These are phyloP conservation scores for Tribolium castaneum DNA, from an alignment of 1,140 invertebrate species.

Conservation along the genomic window DNA sequence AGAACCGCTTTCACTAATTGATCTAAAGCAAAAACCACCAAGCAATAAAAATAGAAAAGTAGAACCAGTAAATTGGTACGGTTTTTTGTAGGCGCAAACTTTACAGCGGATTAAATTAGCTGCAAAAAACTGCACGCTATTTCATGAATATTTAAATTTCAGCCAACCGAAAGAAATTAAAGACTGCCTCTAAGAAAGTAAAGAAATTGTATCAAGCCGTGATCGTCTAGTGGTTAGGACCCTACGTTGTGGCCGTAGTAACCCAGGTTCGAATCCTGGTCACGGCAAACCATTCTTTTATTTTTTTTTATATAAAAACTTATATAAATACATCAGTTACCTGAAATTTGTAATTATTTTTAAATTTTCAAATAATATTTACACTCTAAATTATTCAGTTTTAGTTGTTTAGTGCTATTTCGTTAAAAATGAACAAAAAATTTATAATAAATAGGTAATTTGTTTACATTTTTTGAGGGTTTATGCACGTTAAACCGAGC, in stretches of 20 bases:
- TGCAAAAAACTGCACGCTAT: neutral
- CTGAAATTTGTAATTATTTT: too few relatives aligned
- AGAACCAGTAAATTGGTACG: neutral
- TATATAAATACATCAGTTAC: too few relatives aligned
- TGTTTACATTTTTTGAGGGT: too few relatives aligned
- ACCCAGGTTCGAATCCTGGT: constrained; percentile 90
- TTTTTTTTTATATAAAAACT: neutral
- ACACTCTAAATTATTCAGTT: too few relatives aligned
- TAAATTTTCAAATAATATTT: too few relatives aligned
- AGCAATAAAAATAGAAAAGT: neutral
- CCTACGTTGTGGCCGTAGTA: constrained; percentile 88
- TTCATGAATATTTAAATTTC: neutral
- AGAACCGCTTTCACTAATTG: neutral
- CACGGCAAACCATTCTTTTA: constrained; percentile 69
- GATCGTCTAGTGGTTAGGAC: constrained; percentile 94
- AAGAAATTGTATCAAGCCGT: constrained; percentile 67
- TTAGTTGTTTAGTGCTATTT: too few relatives aligned
- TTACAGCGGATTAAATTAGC: neutral
- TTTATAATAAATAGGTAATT: too few relatives aligned
- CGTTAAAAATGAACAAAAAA: too few relatives aligned
- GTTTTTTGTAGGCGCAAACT: neutral
- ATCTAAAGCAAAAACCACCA: neutral
- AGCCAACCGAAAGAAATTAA: neutral
- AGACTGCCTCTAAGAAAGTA: neutral
- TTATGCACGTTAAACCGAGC: too few relatives aligned